Conservation (phyloP, 2,888 invertebrate species). For the Hirtodrosophila duncani region DNA sequence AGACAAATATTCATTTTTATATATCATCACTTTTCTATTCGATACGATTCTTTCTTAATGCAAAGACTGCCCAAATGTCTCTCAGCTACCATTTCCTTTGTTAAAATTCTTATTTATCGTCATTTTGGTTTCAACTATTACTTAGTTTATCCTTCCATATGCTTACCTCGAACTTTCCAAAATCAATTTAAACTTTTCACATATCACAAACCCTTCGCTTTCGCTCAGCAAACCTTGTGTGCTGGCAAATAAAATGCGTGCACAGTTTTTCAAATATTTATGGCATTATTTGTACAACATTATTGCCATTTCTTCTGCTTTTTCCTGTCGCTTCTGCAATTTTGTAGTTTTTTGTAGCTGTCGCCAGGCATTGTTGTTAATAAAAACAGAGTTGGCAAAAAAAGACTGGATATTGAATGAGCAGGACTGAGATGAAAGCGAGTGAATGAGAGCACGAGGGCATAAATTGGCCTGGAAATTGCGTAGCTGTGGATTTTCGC, state of each 20-base stretch:
- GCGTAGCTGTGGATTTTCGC: constrained; percentile 37
- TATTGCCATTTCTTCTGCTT: constrained; percentile 25
- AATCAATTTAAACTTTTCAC: too few relatives aligned
- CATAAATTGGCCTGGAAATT: constrained; percentile 47
- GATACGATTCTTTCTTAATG: too few relatives aligned
- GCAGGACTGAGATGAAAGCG: neutral
- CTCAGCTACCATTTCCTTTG: too few relatives aligned
- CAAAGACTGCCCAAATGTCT: too few relatives aligned
- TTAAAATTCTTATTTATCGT: too few relatives aligned
- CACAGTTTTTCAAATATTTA: constrained; percentile 35
- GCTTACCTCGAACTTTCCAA: too few relatives aligned
- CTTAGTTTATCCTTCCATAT: too few relatives aligned
- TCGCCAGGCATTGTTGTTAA: constrained; percentile 32
- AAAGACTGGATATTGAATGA: too few relatives aligned
- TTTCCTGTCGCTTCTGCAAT: constrained; percentile 3
- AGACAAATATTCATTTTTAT: too few relatives aligned
- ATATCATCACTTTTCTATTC: too few relatives aligned
- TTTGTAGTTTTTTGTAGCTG: constrained; percentile 17
- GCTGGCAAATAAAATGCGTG: constrained; percentile 10
- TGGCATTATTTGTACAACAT: constrained; percentile 40
- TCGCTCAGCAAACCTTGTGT: neutral
- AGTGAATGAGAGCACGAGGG: neutral
- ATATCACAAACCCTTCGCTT: too few relatives aligned
- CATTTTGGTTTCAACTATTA: too few relatives aligned
- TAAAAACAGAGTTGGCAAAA: constrained; percentile 46